phyloP scores from a whole-genome alignment of 2,888 invertebrate species.

The Acanthosepion lycidas region DNA sequence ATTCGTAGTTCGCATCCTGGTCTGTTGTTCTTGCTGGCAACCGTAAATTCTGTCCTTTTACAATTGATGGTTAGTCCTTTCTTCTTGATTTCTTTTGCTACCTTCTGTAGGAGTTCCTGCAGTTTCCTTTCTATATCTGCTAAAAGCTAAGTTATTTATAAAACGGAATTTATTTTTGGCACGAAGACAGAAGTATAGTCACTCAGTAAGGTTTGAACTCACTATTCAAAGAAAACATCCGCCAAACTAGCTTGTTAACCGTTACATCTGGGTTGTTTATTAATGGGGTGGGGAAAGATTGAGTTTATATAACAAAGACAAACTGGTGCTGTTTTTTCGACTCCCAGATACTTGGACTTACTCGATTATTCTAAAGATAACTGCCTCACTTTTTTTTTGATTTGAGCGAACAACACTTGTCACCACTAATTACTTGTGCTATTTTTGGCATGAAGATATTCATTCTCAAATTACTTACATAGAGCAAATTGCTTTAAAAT shows the following conservation, averaged over 20 bases:
- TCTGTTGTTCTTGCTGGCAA: too few relatives aligned
- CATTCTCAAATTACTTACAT: not conserved
- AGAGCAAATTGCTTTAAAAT: not conserved
- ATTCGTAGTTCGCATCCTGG: too few relatives aligned
- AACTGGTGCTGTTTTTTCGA: not conserved
- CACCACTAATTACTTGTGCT: not conserved
- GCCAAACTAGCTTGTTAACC: not conserved
- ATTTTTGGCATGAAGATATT: not conserved
- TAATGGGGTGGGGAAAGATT: not conserved
- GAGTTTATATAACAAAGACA: not conserved
- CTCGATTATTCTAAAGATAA: not conserved
- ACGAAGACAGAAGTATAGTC: too few relatives aligned
- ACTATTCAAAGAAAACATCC: not conserved
- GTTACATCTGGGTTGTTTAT: not conserved
- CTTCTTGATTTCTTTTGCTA: too few relatives aligned
- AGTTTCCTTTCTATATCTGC: too few relatives aligned
- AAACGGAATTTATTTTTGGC: too few relatives aligned
- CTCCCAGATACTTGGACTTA: not conserved
- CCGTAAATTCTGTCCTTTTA: too few relatives aligned
- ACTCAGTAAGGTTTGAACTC: not conserved
- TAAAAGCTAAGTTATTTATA: too few relatives aligned
- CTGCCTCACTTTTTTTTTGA: not conserved
- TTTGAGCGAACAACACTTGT: not conserved
- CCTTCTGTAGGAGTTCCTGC: too few relatives aligned
- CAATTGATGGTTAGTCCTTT: too few relatives aligned